phyloP scores from a whole-genome alignment of 2,888 invertebrate species.

The Alitta virens region DNA sequence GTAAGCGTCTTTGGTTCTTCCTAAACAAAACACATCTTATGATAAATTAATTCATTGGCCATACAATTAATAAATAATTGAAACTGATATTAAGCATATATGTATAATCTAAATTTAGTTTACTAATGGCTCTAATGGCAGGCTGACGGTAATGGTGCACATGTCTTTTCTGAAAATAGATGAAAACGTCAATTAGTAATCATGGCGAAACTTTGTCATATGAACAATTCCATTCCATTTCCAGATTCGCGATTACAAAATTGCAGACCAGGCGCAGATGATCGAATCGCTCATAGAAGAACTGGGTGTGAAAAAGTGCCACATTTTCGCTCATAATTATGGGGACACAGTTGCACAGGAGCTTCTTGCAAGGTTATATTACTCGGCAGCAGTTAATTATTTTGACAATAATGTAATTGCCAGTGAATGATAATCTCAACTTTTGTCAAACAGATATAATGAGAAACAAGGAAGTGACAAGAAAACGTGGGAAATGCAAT shows the following conservation, averaged over 20 bases:
- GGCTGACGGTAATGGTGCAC: too few relatives aligned
- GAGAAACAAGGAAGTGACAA: too few relatives aligned
- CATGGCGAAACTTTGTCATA: background rate
- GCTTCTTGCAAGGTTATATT: conserved; percentile 43
- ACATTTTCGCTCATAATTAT: conserved; percentile 54
- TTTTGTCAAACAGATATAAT: background rate
- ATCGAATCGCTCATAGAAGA: conserved; percentile 38
- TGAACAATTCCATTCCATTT: background rate
- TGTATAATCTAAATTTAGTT: too few relatives aligned
- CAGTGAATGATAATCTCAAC: background rate
- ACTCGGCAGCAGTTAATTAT: too few relatives aligned
- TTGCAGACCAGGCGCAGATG: conserved; percentile 53
- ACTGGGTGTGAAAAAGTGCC: conserved; percentile 36
- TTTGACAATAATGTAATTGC: conserved; percentile 10
- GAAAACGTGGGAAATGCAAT: background rate
- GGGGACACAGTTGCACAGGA: conserved; percentile 57
- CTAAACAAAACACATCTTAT: too few relatives aligned
- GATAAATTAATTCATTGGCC: too few relatives aligned
- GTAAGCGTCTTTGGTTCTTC: too few relatives aligned
- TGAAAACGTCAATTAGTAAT: background rate
- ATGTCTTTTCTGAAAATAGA: too few relatives aligned
- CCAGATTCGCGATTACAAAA: conserved; percentile 41
- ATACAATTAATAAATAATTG: too few relatives aligned
- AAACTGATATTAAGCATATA: too few relatives aligned
- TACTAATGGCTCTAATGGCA: too few relatives aligned